Evolutionary conservation across 2,888 invertebrate genomes (phyloP).

Genomic region (Hemistola chrysoprasaria): DNA sequence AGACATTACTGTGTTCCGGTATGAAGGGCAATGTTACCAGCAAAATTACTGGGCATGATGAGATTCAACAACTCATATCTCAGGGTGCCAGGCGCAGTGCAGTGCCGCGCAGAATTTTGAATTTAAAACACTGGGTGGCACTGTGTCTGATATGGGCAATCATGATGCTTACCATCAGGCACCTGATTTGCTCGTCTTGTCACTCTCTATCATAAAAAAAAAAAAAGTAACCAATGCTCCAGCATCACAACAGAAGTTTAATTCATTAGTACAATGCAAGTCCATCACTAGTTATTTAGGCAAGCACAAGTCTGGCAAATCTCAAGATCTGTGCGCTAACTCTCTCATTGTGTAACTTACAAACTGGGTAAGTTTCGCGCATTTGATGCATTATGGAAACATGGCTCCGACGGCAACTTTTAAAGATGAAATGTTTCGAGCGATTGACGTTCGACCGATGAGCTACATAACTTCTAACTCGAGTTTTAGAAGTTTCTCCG

Average conservation of each 20-base stretch:
- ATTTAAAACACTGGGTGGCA: too few relatives aligned
- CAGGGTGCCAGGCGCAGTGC: too few relatives aligned
- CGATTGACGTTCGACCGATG: conserved; percentile 40
- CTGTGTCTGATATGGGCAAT: too few relatives aligned
- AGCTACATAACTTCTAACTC: conserved; percentile 33
- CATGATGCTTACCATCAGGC: too few relatives aligned
- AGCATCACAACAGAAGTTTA: conserved; percentile 1
- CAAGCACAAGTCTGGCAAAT: conserved; percentile 20
- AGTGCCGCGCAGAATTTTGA: too few relatives aligned
- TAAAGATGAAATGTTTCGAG: conserved; percentile 33
- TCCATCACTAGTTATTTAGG: conserved; percentile 5
- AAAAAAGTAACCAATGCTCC: too few relatives aligned
- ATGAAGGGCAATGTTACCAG: too few relatives aligned
- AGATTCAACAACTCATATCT: too few relatives aligned
- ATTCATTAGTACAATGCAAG: conserved; percentile 10
- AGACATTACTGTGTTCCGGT: too few relatives aligned
- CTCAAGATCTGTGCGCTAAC: conserved; percentile 25
- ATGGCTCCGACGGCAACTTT: conserved; percentile 34
- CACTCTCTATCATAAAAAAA: too few relatives aligned
- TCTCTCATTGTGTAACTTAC: conserved; percentile 31
- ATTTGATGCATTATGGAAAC: conserved; percentile 43
- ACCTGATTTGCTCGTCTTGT: too few relatives aligned
- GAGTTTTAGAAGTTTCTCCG: conserved; percentile 22
- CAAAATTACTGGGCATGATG: too few relatives aligned
- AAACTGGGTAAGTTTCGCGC: conserved; percentile 27